Conservation (phyloP, 2,888 invertebrate species). For the Caenorhabditis sp. region DNA sequence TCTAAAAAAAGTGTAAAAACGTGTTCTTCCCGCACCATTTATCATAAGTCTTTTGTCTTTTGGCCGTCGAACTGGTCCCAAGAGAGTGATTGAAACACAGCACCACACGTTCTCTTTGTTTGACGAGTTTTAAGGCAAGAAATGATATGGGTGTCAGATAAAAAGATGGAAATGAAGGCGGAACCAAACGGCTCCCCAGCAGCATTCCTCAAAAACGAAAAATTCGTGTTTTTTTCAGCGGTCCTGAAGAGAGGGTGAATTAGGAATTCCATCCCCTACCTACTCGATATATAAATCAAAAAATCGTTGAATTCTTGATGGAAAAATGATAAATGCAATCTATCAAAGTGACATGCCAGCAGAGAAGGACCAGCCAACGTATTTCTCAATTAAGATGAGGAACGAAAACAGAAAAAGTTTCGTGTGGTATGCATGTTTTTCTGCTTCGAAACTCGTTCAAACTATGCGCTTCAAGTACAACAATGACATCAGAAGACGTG, state of each 20-base stretch:
- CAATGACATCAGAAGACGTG: too few relatives aligned
- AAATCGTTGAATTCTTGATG: slow-evolving; percentile 49
- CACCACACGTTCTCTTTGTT: slow-evolving; percentile 6
- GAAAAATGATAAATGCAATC: slow-evolving; percentile 45
- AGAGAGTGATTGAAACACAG: slow-evolving; percentile 40
- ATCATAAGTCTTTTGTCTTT: slow-evolving; percentile 31
- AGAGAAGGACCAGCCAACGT: too few relatives aligned
- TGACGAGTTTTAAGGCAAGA: slow-evolving; percentile 15
- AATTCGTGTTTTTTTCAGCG: slow-evolving; percentile 14
- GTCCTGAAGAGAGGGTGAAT: slow-evolving; percentile 5
- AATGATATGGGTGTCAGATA: slow-evolving; percentile 31
- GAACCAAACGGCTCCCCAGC: slow-evolving; percentile 2
- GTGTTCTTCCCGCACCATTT: slow-evolving; percentile 11
- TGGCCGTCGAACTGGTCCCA: slow-evolving; percentile 30
- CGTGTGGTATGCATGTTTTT: too few relatives aligned
- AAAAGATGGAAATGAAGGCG: slow-evolving; percentile 28
- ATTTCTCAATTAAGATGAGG: neutral
- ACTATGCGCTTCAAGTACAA: too few relatives aligned
- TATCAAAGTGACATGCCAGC: slow-evolving; percentile 11
- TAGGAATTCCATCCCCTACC: slow-evolving; percentile 30
- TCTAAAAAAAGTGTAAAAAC: neutral
- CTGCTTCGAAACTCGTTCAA: too few relatives aligned
- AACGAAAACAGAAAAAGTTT: too few relatives aligned
- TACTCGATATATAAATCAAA: slow-evolving; percentile 34
- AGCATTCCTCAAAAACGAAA: slow-evolving; percentile 4